Evolutionary conservation across 2,888 invertebrate species (phyloP), one percentile per base, ranked within the genome.

Genomic region (Clanis bilineata): DNA sequence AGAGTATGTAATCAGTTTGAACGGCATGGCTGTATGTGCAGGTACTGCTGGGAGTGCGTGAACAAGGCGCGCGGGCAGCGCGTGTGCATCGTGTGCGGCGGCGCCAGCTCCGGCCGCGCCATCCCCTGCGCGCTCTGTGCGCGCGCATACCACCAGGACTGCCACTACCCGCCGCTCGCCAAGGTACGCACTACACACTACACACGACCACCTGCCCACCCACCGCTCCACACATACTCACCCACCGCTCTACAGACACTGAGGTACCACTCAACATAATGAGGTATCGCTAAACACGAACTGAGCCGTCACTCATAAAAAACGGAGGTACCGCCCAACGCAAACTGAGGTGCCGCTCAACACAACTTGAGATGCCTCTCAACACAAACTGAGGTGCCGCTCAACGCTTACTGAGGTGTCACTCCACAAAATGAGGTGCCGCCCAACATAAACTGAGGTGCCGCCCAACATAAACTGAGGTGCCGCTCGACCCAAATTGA

Each of bases 1-100:
- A n/a, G n/a, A n/a, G n/a, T n/a, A n/a, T n/a, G 25, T 25, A 25
- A 6, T 4, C 80, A 93, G 95, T 87, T 18, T 36, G 12, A 7
- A 32, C 18, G 2, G 9, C 36, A 22, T 36, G n/a, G n/a, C n/a
- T n/a, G 12, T 47, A 6, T 39, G 22, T 2, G 1, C 70, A 97
- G 97, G 97, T 99, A 97, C 87, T 99, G 98, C 88, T 98, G 96
- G 93, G 98, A 98, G 80, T 99, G 98, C 88, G 95, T 97, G 89
- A 97, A 97, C 88, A 97, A 98, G 89, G 98, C 97, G 4, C 96
- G 98, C 23, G 98, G 98, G 32, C 97, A 97, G 79, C 94, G 97
- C 61, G 97, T 97, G 79, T 99, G 99, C 91, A 96, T 98, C 68
- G 97, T 98, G 63, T 99, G 99, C 85, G 98, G 98, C 39, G 94